Evolutionary conservation across 2,888 invertebrate species (phyloP), one percentile per base, ranked within the genome.

Genomic region (Drosophila imparisetae): DNA sequence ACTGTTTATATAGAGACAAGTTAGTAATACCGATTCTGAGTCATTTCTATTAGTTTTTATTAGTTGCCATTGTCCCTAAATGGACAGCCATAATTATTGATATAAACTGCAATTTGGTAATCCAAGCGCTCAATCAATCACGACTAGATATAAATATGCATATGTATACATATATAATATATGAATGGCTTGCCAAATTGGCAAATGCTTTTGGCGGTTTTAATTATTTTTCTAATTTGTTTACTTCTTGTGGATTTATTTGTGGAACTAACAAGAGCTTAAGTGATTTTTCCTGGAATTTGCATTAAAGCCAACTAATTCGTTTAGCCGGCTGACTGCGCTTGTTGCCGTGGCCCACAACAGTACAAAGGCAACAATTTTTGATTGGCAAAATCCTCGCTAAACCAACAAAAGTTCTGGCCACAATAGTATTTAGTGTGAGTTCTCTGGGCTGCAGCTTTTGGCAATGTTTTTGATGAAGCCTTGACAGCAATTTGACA

Each of bases 401-500:
- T 65, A 75, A 83, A 62, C 78, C 83, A 69, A 70, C 59, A 65
- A 74, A 86, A 78, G 72, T 82, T 84, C 45, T 24, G 38, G 48
- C 82, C 72, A 70, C 72, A 75, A 72, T 70, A 52, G 81, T 69
- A 71, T 71, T 54, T 57, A 53, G 54, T 49, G 32, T 57, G 49
- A 54, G 60, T 54, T 52, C 18, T 36, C 36, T 38, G 63, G 52
- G 53, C 62, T 54, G 27, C 21, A 13, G 54, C 29, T 66, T 72
- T 49, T 53, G 54, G 40, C 45, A 45, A 15, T 58, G 34, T 24
- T 54, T 45, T 24, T 60, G 53, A 38, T 63, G 36, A 66, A 80
- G 76, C 90, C 86, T 87, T 86, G 88, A 72, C 86, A 89, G 90
- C 90, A 82, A 85, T 89, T 86, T 77, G 85, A 82, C 71, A 87